Evolutionary conservation across 1,140 invertebrate species (phyloP).

Genomic region (Halotydeus destructor): DNA sequence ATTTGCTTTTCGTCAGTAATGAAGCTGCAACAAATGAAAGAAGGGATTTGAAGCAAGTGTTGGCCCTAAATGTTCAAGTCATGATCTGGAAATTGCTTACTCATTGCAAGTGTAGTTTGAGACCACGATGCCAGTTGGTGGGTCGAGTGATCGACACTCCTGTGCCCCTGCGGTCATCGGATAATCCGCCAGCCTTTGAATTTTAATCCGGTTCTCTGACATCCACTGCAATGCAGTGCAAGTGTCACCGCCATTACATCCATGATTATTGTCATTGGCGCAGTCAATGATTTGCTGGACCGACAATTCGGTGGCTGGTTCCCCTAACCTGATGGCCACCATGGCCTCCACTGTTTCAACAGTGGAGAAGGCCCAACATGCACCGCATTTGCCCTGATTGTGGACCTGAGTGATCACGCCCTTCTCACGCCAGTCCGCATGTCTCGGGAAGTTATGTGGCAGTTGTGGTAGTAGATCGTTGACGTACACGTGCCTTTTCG

Average conservation of each 20-base stretch:
- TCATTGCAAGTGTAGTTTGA: conserved; percentile 30
- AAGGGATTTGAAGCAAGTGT: not conserved
- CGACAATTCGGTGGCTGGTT: conserved; percentile 31
- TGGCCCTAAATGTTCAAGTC: not conserved
- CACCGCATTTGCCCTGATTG: conserved; percentile 54
- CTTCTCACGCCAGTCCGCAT: conserved; percentile 34
- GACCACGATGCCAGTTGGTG: conserved; percentile 19
- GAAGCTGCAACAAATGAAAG: conserved; percentile 30
- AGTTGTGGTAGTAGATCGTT: conserved; percentile 1
- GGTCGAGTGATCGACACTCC: conserved; percentile 28
- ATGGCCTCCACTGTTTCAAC: conserved; percentile 53
- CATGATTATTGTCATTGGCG: conserved; percentile 42
- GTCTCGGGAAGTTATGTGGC: not conserved
- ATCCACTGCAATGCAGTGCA: conserved; percentile 53
- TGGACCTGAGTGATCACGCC: conserved; percentile 42
- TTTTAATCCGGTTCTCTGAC: conserved; percentile 29
- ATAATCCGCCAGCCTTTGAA: conserved; percentile 39
- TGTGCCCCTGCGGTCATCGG: conserved; percentile 37
- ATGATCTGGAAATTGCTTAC: conserved; percentile 23
- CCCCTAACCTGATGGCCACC: conserved; percentile 36
- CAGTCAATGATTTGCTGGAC: conserved; percentile 69
- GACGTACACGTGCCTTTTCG: conserved; percentile 16
- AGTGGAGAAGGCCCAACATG: conserved; percentile 60
- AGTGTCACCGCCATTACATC: conserved; percentile 58
- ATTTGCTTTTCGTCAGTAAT: conserved; percentile 42